These are phyloP conservation scores for Allobates femoralis DNA, from an alignment of 2,797 vertebrate genomes.

Conservation along the genomic window DNA sequence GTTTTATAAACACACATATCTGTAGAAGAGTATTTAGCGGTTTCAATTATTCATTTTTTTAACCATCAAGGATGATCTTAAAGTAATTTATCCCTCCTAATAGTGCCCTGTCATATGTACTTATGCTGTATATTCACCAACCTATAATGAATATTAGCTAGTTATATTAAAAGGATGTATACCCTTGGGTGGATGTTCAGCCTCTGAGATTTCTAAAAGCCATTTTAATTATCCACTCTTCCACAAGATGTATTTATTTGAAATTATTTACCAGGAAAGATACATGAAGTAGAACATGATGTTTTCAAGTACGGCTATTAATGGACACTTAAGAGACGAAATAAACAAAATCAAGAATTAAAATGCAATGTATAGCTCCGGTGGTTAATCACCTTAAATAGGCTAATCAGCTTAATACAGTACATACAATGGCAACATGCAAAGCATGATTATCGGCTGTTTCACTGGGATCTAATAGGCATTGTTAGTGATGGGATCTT, in stretches of 20 bases:
- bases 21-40: slow-evolving; percentile 6
- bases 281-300: slow-evolving; percentile 55
- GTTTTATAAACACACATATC: slow-evolving; percentile 7
- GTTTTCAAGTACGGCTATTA: slow-evolving; percentile 59
- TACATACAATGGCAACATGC: slow-evolving; percentile 59
- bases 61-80: slow-evolving; percentile 12
- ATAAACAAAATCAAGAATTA: slow-evolving; percentile 65
- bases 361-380: slow-evolving; percentile 68
- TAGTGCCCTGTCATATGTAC: slow-evolving; percentile 24
- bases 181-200: slow-evolving; percentile 47
- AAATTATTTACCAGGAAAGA: slow-evolving; percentile 57
- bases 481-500: slow-evolving; percentile 67
- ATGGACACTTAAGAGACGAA: slow-evolving; percentile 54
- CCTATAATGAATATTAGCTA: slow-evolving; percentile 53
- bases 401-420: slow-evolving; percentile 69
- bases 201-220: slow-evolving; percentile 54
- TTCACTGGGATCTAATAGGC: slow-evolving; percentile 68
- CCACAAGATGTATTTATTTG: slow-evolving; percentile 53
- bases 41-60: slow-evolving; percentile 33
- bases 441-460: slow-evolving; percentile 61
- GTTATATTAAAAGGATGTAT: slow-evolving; percentile 37
- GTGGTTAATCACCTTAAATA: slow-evolving; percentile 69
- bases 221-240: slow-evolving; percentile 53
- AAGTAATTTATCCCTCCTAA: slow-evolving; percentile 10
- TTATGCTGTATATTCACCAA: slow-evolving; percentile 36